phyloP scores from a whole-genome alignment of 1,140 invertebrate species.

The Cydia pomonella region DNA sequence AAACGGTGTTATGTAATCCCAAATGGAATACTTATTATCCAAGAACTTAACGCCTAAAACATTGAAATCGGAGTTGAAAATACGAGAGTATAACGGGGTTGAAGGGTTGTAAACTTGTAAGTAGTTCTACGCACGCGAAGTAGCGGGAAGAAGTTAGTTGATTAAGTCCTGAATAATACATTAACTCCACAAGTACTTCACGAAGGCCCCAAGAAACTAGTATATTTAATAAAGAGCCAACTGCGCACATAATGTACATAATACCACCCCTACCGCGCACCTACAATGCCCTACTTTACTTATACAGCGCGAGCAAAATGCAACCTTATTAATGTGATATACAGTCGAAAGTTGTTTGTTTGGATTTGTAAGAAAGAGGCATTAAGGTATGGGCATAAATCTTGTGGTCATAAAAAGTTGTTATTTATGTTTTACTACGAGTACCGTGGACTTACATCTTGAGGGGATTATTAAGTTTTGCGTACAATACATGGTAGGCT shows the following conservation, averaged over 20 bases:
- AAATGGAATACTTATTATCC: too few species aligned
- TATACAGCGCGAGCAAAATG: neutral
- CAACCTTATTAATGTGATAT: neutral
- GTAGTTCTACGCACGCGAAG: too few species aligned
- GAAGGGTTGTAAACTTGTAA: too few species aligned
- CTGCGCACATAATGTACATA: constrained; percentile 3
- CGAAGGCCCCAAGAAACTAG: neutral
- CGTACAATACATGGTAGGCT: too few species aligned
- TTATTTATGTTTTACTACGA: neutral
- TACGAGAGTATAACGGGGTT: too few species aligned
- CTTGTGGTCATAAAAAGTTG: neutral
- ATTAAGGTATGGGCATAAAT: neutral
- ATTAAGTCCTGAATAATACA: too few species aligned
- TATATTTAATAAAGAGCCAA: constrained; percentile 11
- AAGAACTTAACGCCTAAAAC: too few species aligned
- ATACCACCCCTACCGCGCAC: neutral
- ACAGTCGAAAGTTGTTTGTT: neutral
- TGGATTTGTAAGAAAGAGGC: neutral
- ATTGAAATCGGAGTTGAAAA: too few species aligned
- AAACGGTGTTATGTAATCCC: too few species aligned
- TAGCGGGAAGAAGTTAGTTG: too few species aligned
- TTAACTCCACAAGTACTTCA: neutral
- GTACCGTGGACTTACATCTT: neutral
- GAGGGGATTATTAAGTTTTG: too few species aligned
- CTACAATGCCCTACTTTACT: neutral